Evolutionary conservation across 2,113 vertebrate genomes (phyloP).

Genomic region (Siniperca chuatsi): DNA sequence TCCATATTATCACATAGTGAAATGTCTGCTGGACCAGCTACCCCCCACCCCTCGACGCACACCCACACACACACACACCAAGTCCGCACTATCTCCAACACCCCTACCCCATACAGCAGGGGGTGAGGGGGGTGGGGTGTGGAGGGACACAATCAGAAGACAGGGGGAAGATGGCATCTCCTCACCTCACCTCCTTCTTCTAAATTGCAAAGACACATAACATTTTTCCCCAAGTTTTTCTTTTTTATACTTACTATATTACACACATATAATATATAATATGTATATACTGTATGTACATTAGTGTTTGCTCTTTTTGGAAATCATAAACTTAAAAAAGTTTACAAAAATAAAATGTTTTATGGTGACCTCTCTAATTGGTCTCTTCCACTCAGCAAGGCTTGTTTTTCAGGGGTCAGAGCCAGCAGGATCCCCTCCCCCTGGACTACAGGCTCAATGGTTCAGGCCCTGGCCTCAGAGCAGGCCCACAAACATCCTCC

Average conservation of each 20-base stretch:
- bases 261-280: constrained; percentile 74
- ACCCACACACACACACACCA: background rate
- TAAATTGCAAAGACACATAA: constrained; percentile 43
- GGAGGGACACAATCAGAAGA: constrained; percentile 18
- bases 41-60: constrained; percentile 1
- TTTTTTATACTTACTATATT: constrained; percentile 65
- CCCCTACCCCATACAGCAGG: background rate
- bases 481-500: constrained; percentile 53
- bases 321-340: constrained; percentile 87
- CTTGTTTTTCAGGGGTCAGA: constrained; percentile 74
- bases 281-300: constrained; percentile 76
- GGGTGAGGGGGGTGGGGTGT: background rate
- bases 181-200: constrained; percentile 19
- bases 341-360: constrained; percentile 89
- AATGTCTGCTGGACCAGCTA: constrained; percentile 54
- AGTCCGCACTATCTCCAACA: background rate
- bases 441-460: constrained; percentile 63
- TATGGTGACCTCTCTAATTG: constrained; percentile 77
- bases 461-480: constrained; percentile 58
- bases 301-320: constrained; percentile 79
- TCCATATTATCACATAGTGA: constrained; percentile 29
- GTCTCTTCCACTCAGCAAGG: constrained; percentile 75
- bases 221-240: constrained; percentile 30
- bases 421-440: constrained; percentile 52
- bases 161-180: background rate